These are phyloP conservation scores for Drosophila vallismaia DNA, from an alignment of 2,888 invertebrate species.

Conservation along the genomic window DNA sequence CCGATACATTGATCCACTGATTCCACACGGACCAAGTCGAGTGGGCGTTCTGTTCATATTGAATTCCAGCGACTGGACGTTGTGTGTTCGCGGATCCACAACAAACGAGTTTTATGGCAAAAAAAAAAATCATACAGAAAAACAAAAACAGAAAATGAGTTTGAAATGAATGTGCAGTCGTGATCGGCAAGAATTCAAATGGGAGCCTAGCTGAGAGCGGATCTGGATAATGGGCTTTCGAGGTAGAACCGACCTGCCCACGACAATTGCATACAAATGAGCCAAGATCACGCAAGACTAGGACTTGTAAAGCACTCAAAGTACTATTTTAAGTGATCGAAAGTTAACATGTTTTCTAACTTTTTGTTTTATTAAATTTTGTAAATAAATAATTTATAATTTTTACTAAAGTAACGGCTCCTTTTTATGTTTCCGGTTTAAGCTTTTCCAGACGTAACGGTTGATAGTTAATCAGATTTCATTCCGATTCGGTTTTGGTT, in stretches of 20 bases:
- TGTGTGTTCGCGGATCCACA: slow-evolving; percentile 28
- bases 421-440: too few relatives aligned
- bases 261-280: slow-evolving; percentile 62
- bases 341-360: background rate
- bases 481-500: too few relatives aligned
- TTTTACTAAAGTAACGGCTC: too few relatives aligned
- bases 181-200: slow-evolving; percentile 38
- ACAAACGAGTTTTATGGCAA: slow-evolving; percentile 65
- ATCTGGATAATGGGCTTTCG: slow-evolving; percentile 18
- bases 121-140: too few relatives aligned
- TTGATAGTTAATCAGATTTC: too few relatives aligned
- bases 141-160: slow-evolving; percentile 19
- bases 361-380: too few relatives aligned
- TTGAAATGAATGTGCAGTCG: slow-evolving; percentile 49
- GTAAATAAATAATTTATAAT: too few relatives aligned
- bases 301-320: background rate
- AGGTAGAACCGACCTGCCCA: slow-evolving; percentile 46
- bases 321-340: background rate
- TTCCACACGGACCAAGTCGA: slow-evolving; percentile 38
- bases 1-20: slow-evolving; percentile 24
- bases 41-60: slow-evolving; percentile 37
- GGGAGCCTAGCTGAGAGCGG: slow-evolving; percentile 32
- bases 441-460: too few relatives aligned
- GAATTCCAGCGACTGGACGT: slow-evolving; percentile 24
- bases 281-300: slow-evolving; percentile 35